Evolutionary conservation across 2,888 invertebrate species (phyloP), one percentile per base, ranked within the genome.

Genomic region (Drosophila sordidapex): DNA sequence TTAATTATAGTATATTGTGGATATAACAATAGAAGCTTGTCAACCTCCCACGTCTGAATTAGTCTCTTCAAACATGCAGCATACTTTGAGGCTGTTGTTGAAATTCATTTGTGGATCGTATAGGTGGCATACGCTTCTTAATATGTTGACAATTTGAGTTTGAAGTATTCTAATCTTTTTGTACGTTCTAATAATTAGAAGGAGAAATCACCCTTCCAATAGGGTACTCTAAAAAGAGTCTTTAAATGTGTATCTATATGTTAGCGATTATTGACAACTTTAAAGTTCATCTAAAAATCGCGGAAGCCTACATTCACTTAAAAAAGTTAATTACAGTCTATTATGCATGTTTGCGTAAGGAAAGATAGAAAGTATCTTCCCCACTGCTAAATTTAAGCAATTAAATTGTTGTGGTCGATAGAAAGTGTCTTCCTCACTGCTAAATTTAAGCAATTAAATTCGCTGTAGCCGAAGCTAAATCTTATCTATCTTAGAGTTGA

Each of bases 51-150:
- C 21, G 25, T 21, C 3, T n/a, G 15, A 13, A 53, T 48, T 35
- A 27, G 10, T 33, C 5, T 15, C 13, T 21, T 2, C 1, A 13
- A 25, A 35, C 46, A 21, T 66, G 62, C 54, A 25, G 76, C 70
- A 65, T 76, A 76, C 78, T 76, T 76, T 69, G 31, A 1, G 74
- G 78, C 74, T 5, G 52, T 0, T 0, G 0, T 1, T 3, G 0
- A 43, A 67, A 71, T 54, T 51, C 11, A 18, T 13, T 31, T 43
- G 52, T 40, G 36, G 10, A 60, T 46, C 7, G 48, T 21, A n/a
- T 27, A 27, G 21, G 15, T 46, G 25, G 25, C 25, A 15, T 25
- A 25, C 21, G 1, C 25, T 15, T 25, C 8, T 46, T 46, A 7
- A 13, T 13, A 13, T 46, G 13, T 46, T 46, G 4, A 13, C 13